Base-by-base conservation (phyloP, 2,888 invertebrate species). In the Leucania comma region DNA sequence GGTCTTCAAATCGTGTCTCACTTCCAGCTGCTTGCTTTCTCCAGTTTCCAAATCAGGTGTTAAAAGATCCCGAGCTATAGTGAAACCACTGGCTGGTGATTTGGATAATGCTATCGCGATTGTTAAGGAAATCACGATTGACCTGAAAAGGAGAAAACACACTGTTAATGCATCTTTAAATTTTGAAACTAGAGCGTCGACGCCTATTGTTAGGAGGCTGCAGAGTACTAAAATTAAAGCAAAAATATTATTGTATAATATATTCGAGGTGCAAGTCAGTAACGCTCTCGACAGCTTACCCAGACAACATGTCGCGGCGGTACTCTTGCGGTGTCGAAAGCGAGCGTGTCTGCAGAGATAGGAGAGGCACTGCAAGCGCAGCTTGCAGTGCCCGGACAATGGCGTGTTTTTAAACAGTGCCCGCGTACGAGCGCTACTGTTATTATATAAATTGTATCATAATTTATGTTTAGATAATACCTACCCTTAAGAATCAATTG, bases 61-160 rank as follows among this genome's bases (percentile, higher is more conserved):
- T 61, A 48, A 65, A 29, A 59, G 64, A 29, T 63, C 58, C 38
- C 88, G 88, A 68, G 81, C 83, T 62, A 91, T 82, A 32, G 91
- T 86, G 81, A 92, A 93, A 58, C 91, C 89, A 74, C 83, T 87
- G 58, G 85, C 88, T 73, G 88, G 86, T 80, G 88, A 87, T 83
- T 87, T 88, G 70, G 88, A 84, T 78, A 89, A 82, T 81, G 87
- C 82, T 79, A 91, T 81, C 81, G 89, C 87, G 78, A 93, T 86
- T 86, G 86, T 86, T 74, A 92, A 84, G 75, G 87, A 88, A 83
- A 92, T 87, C 88, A 89, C 89, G 86, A 91, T 87, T 87, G 89
- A 92, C 90, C 95, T 95, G 94, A 68, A 94, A 94, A 75, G 75
- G 62, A 87, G 66, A 86, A 67, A 79, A 75, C 51, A 46, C 46